Percentiles rank a stretch among this genome's conserved stretches.
phyloP scores from a whole-genome alignment of 2,888 invertebrate genomes.

The Drosophila testacea region DNA sequence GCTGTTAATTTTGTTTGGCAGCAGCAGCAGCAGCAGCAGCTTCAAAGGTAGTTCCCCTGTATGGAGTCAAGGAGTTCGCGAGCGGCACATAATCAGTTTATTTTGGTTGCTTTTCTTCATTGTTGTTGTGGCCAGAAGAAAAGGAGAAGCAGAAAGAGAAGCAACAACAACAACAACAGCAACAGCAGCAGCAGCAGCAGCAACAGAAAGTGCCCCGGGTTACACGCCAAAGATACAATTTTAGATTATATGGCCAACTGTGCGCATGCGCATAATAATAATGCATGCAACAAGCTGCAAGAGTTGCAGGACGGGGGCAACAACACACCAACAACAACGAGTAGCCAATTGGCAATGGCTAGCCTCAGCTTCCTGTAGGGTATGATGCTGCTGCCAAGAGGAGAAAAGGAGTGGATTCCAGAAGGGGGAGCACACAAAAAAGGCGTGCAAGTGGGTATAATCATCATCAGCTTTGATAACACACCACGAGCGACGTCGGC shows the following conservation, averaged over 20 bases:
- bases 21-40: slow-evolving; percentile 13
- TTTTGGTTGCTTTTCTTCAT: slow-evolving; percentile 62
- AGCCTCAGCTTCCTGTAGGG: slow-evolving; percentile 49
- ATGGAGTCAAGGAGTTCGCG: slow-evolving; percentile 39
- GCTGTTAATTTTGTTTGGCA: slow-evolving; percentile 68
- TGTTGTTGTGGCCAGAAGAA: slow-evolving; percentile 19
- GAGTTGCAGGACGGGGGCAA: slow-evolving; percentile 32
- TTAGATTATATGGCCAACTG: slow-evolving; percentile 83
- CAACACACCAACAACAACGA: slow-evolving; percentile 37
- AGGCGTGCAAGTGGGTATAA: slow-evolving; percentile 82
- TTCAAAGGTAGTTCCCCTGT: not conserved
- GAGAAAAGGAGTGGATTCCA: not conserved
- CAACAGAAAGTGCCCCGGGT: slow-evolving; percentile 80
- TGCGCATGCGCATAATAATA: slow-evolving; percentile 83
- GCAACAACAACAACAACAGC: slow-evolving; percentile 21
- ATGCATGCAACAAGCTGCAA: slow-evolving; percentile 75
- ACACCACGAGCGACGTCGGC: slow-evolving; percentile 70
- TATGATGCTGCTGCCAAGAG: slow-evolving; percentile 9
- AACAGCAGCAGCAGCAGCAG: slow-evolving; percentile 27
- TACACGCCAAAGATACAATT: slow-evolving; percentile 84
- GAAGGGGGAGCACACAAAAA: slow-evolving; percentile 52
- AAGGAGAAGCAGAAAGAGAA: slow-evolving; percentile 28
- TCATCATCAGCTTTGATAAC: slow-evolving; percentile 84
- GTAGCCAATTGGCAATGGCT: slow-evolving; percentile 72
- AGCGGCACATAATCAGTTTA: slow-evolving; percentile 77